phyloP scores from a whole-genome alignment of 2,888 invertebrate genomes.

The Pecten maximus region DNA sequence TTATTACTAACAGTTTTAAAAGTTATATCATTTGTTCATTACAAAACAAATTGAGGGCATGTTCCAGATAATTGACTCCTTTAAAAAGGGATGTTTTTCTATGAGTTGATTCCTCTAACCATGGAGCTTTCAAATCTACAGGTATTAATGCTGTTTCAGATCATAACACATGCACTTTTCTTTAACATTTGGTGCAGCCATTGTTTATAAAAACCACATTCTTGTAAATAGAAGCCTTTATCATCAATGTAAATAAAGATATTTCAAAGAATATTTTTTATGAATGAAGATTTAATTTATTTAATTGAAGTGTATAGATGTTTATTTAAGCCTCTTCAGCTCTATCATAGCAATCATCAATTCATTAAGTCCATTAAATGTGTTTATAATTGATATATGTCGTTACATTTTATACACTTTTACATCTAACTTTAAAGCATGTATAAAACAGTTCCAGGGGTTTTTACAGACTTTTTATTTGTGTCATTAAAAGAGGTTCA shows the following conservation, averaged over 20 bases:
- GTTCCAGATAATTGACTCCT: constrained; percentile 6
- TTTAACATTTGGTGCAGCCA: not conserved
- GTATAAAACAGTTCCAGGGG: not conserved
- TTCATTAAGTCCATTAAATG: too few species aligned
- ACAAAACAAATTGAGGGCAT: not conserved
- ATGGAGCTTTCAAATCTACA: constrained; percentile 3
- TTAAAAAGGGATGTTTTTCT: not conserved
- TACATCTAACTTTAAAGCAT: not conserved
- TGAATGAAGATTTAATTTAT: constrained; percentile 33
- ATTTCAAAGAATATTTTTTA: constrained; percentile 1
- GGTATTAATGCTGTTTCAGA: not conserved
- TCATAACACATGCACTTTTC: not conserved
- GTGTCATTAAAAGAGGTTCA: not conserved
- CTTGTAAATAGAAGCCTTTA: not conserved
- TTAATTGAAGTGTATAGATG: not conserved
- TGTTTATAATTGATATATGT: too few species aligned
- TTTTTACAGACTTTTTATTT: not conserved
- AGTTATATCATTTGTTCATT: not conserved
- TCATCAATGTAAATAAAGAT: not conserved
- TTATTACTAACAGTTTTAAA: not conserved
- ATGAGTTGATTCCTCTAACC: constrained; percentile 23
- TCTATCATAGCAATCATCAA: too few species aligned
- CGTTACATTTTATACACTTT: not conserved
- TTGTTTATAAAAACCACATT: not conserved
- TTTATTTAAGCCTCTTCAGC: not conserved